A percentile compares a stretch with the other conserved stretches of the same genome.
Conservation (phyloP, 2,113 vertebrate genomes). For the Rhinoptilus africanus region DNA sequence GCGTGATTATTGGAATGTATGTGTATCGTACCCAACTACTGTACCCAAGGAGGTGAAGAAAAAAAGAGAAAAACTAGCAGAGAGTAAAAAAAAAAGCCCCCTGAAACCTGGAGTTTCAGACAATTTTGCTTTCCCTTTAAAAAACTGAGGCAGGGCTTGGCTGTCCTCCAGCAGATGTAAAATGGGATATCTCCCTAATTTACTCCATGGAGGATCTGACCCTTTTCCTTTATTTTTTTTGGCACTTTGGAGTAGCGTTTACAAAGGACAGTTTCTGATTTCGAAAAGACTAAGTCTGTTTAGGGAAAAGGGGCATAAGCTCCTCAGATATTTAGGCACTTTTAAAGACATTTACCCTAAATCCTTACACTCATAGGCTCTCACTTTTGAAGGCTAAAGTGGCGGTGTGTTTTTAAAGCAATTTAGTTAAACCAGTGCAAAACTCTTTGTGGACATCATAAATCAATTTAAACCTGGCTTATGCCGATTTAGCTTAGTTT, state of each 20-base stretch:
- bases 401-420: slow-evolving; percentile 66
- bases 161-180: background rate
- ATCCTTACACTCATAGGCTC: slow-evolving; percentile 48
- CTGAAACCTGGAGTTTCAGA: background rate
- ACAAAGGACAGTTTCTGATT: slow-evolving; percentile 23
- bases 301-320: slow-evolving; percentile 43
- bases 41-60: background rate
- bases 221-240: background rate
- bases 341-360: slow-evolving; percentile 62
- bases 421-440: slow-evolving; percentile 70
- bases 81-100: background rate
- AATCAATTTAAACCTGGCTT: slow-evolving; percentile 71
- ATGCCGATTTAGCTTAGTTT: slow-evolving; percentile 68
- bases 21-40: background rate
- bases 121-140: background rate
- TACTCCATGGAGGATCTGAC: background rate
- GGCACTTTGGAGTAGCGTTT: background rate
- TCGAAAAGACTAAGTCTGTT: background rate
- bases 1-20: background rate
- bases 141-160: background rate
- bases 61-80: background rate
- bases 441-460: slow-evolving; percentile 71
- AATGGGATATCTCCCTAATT: background rate
- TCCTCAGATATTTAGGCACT: slow-evolving; percentile 54
- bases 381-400: slow-evolving; percentile 57